Conservation (phyloP, 2,888 invertebrate genomes). For the Ditula angustiorana region DNA sequence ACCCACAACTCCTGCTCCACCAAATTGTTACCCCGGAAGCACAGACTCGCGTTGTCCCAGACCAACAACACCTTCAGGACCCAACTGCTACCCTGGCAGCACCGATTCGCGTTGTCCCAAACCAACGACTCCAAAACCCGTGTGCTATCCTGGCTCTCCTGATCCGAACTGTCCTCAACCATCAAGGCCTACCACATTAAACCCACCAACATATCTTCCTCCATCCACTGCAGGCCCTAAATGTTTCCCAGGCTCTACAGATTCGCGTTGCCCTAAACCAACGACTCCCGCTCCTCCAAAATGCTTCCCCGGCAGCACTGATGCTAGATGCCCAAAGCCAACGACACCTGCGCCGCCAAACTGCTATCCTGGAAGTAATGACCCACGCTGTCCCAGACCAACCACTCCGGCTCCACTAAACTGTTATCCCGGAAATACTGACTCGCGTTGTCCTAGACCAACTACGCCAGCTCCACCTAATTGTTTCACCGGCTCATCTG, state of each 20-base stretch:
- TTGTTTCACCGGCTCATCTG: conserved; percentile 51
- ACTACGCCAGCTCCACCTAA: conserved; percentile 44
- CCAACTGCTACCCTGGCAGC: no score
- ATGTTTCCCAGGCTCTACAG: conserved; percentile 59
- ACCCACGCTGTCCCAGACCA: conserved; percentile 42
- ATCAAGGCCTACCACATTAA: conserved; percentile 46
- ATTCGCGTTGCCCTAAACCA: conserved; percentile 53
- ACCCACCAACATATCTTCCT: conserved; percentile 46
- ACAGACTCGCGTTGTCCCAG: conserved; percentile 49
- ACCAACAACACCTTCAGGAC: conserved; percentile 48
- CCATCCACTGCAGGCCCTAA: conserved; percentile 44
- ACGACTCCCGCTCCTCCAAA: conserved; percentile 46
- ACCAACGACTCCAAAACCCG: conserved; percentile 46
- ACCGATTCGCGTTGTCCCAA: conserved; percentile 52
- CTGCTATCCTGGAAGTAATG: conserved; percentile 45
- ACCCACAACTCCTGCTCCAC: conserved; percentile 46
- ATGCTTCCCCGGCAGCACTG: conserved; percentile 50
- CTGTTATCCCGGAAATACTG: conserved; percentile 45
- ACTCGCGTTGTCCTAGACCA: conserved; percentile 50
- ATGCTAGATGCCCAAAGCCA: conserved; percentile 46
- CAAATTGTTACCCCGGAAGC: conserved; percentile 56
- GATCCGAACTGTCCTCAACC: conserved; percentile 58
- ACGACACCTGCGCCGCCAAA: conserved; percentile 42
- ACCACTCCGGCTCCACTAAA: conserved; percentile 48
- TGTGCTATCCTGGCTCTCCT: conserved; percentile 51